Evolutionary conservation across 2,113 vertebrate species (phyloP), one percentile per base, ranked within the genome.

Genomic region (Cichladusa arquata): DNA sequence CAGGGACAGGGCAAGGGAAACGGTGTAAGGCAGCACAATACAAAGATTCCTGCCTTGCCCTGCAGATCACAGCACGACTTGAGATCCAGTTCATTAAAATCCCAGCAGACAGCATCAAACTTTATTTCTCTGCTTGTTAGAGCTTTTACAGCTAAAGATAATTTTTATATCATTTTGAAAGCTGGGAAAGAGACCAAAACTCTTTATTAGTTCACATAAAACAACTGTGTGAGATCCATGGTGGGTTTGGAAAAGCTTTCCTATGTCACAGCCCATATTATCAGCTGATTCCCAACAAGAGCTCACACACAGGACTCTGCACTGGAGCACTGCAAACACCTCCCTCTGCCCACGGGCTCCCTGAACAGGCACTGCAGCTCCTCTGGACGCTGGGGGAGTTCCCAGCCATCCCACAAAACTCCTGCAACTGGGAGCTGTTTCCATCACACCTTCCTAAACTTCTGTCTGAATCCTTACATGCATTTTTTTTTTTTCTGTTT

Each of bases 381-480:
- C 57, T 28, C 50, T 20, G 19, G 2, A 3, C 2, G 0, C 31
- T 7, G 6, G 2, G 1, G 0, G 5, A 22, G 3, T 0, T 33
- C 79, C 48, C 47, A 33, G 51, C 7, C 45, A 40, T 4, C 16
- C 81, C 5, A 19, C 4, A 2, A 4, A 10, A 36, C 33, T 19
- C 65, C 36, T 3, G 1, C 20, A 20, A 0, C 0, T 0, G 8
- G 38, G 31, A 61, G n/a, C 19, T 6, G 23, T 8, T 60, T 31
- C 29, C 12, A 22, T 15, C 19, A 1, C 69, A 5, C 23, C 57
- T 12, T 44, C 22, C 45, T 9, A 5, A 67, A 26, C 11, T 9
- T 4, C 7, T 0, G 1, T 0, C 26, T 23, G 12, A 69, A 62
- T 2, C 60, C 25, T 51, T 4, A 54, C 25, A 1, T 0, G 0